Percentiles rank a stretch among this genome's conserved stretches.
Conservation (phyloP, 2,888 invertebrate species). For the Ophion obscuratus region DNA sequence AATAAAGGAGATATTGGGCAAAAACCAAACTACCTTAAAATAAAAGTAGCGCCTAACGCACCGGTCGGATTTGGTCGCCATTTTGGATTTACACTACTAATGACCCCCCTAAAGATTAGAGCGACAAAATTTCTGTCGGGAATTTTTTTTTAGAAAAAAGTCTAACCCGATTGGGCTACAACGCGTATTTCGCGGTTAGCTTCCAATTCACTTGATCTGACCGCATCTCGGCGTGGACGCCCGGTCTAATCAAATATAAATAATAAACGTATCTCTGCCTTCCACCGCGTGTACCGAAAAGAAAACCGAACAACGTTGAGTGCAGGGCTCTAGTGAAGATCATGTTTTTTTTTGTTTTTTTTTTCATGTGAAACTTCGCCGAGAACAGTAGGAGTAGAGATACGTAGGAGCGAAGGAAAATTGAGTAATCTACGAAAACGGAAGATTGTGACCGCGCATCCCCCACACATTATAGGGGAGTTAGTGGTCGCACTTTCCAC, state of each 20-base stretch:
- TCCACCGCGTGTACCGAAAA: neutral
- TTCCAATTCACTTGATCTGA: constrained; percentile 45
- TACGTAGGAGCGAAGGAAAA: constrained; percentile 14
- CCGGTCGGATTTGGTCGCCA: no score
- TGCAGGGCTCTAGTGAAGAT: neutral
- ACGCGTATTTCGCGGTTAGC: constrained; percentile 24
- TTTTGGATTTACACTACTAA: no score
- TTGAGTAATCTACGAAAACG: constrained; percentile 48
- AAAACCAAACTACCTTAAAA: no score
- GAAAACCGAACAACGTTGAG: neutral
- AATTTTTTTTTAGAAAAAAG: no score
- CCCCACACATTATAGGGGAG: constrained; percentile 16
- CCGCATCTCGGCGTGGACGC: constrained; percentile 23
- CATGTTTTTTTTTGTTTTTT: neutral
- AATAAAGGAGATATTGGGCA: no score
- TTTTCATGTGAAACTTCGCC: constrained; percentile 5
- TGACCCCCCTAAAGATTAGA: no score
- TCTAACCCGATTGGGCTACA: no score
- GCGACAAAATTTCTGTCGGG: no score
- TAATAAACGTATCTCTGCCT: neutral
- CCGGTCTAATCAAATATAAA: neutral
- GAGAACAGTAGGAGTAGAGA: neutral
- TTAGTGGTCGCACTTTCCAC: constrained; percentile 18
- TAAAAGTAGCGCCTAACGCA: no score
- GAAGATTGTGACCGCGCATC: constrained; percentile 22